Conservation (phyloP, 2,113 vertebrate genomes). For the Rhinogobius similis region DNA sequence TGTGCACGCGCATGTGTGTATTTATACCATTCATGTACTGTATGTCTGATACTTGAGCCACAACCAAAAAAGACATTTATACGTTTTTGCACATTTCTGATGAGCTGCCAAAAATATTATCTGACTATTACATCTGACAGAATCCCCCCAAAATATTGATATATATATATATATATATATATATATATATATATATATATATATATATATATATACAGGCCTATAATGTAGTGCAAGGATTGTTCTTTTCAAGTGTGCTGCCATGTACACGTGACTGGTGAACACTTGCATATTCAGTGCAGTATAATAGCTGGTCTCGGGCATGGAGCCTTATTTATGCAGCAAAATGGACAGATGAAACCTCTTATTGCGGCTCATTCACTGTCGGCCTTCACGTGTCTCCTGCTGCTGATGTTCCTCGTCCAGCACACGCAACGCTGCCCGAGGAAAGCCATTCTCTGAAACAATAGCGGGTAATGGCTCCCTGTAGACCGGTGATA, state of each 20-base stretch:
- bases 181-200: too few species aligned
- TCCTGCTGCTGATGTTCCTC: conserved; percentile 53
- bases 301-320: conserved; percentile 2
- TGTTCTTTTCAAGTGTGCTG: background rate
- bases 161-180: too few species aligned
- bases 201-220: too few species aligned
- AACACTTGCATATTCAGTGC: background rate
- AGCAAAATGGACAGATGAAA: conserved; percentile 38
- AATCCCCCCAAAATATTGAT: too few species aligned
- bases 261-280: background rate
- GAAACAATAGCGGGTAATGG: conserved; percentile 71
- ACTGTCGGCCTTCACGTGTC: conserved; percentile 28
- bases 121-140: too few species aligned
- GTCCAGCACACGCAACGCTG: conserved; percentile 64
- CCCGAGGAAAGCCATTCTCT: conserved; percentile 60
- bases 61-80: too few species aligned
- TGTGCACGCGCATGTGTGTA: too few species aligned
- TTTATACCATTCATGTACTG: too few species aligned
- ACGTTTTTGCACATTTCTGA: too few species aligned
- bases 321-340: conserved; percentile 23
- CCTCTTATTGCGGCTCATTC: conserved; percentile 29
- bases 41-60: too few species aligned
- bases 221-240: too few species aligned
- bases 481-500: conserved; percentile 68
- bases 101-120: too few species aligned